These are phyloP conservation scores for Vulpes vulpes DNA, from an alignment of 2,113 vertebrate species.

Conservation along the genomic window DNA sequence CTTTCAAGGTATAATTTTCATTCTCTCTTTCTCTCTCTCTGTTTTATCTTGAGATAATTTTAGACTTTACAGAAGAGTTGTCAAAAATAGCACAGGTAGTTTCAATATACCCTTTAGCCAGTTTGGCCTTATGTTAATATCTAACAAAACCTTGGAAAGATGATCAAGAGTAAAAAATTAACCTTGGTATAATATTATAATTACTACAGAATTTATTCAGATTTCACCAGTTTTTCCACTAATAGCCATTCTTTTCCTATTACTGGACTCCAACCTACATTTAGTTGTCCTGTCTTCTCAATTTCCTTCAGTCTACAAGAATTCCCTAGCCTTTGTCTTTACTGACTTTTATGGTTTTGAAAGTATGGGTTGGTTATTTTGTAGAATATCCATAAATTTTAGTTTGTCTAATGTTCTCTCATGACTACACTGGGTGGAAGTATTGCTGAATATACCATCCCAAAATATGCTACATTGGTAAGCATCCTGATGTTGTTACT, in stretches of 20 bases:
- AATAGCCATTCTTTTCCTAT: background rate
- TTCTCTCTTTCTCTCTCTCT: background rate
- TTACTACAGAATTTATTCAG: background rate
- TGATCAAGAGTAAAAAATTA: background rate
- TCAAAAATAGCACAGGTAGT: background rate
- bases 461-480: background rate
- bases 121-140: background rate
- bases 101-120: background rate
- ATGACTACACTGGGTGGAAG: background rate
- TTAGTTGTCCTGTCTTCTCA: background rate
- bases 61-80: background rate
- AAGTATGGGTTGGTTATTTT: background rate
- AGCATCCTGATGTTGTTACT: background rate
- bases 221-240: background rate
- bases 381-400: background rate
- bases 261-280: background rate
- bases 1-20: background rate
- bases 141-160: background rate
- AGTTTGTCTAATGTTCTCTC: background rate
- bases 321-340: background rate
- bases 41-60: background rate
- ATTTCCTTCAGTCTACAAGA: background rate
- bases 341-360: background rate
- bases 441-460: background rate
- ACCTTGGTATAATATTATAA: background rate